Evolutionary conservation across 2,113 vertebrate species (phyloP), one percentile per base, ranked within the genome.

Genomic region (Desmodus rotundus): DNA sequence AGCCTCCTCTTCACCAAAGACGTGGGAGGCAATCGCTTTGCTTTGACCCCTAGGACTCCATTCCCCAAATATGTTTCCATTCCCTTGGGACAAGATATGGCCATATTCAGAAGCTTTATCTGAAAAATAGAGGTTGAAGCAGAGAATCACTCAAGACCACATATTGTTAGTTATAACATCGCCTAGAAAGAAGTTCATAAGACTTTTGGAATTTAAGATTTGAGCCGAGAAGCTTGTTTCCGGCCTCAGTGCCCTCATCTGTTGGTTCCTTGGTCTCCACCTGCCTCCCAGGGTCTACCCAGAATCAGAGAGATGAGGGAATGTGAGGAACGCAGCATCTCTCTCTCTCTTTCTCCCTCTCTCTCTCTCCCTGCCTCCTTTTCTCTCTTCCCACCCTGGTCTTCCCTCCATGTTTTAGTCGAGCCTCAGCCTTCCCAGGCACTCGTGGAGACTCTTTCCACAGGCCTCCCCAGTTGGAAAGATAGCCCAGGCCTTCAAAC

Each of bases 401-500:
- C 45, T 47, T 58, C 26, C 45, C 47, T 72, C 91, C 31, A n/a
- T 50, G 56, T 50, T 77, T 87, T 43, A 54, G 73, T 94, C 86
- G 33, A 65, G 8, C 47, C 19, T 89, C 67, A 11, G 19, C 9
- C 41, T 54, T 91, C 16, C 85, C 45, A 50, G 52, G 31, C 36
- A 68, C 56, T 33, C 56, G 5, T 92, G 73, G 13, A 5, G 33
- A 65, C 47, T 88, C 45, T 31, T 97, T 65, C 33, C 50, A 63
- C 1, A 56, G 5, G 36, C 33, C 28, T 91, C 6, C 0, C 24
- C 88, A 93, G 16, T 67, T 76, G 26, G 50, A 52, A 65, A 95
- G 41, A 93, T 85, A 98, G 94, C 94, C 93, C 92, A 95, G 93
- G 87, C 92, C 97, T 95, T 97, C 77, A 28, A 72, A 97, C 97